A percentile compares a stretch with the other conserved stretches of the same genome.
phyloP scores from a whole-genome alignment of 2,888 invertebrate genomes.

The Dasypolia templi region DNA sequence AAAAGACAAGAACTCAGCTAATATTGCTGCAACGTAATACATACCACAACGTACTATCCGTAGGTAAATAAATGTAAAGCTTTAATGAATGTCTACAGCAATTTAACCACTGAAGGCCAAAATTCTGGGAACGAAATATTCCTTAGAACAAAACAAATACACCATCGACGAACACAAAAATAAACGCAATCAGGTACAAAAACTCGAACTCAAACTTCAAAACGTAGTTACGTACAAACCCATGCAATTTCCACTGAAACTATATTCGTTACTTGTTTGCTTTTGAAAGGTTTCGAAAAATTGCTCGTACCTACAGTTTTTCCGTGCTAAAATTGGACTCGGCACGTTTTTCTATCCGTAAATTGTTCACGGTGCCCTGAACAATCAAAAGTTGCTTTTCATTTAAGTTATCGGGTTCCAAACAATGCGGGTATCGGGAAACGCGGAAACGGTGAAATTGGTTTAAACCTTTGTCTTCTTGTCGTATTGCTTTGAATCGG shows the following conservation, averaged over 20 bases:
- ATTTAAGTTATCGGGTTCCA: conserved; percentile 80
- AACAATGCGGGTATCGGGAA: conserved; percentile 77
- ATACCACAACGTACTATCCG: no score
- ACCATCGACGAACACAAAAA: conserved; percentile 1
- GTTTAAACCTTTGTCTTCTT: conserved; percentile 82
- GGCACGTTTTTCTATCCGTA: conserved; percentile 58
- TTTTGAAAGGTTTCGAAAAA: conserved; percentile 67
- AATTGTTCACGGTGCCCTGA: conserved; percentile 70
- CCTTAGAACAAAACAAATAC: neutral
- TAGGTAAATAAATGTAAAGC: no score
- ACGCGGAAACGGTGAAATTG: conserved; percentile 74
- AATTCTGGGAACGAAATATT: no score
- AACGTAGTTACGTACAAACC: conserved; percentile 35
- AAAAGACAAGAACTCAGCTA: neutral
- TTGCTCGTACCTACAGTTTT: conserved; percentile 67
- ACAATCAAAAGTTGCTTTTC: conserved; percentile 85
- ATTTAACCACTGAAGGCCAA: no score
- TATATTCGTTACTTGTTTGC: conserved; percentile 69
- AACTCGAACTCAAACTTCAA: neutral
- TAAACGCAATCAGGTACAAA: neutral
- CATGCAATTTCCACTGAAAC: conserved; percentile 59
- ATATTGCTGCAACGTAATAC: neutral
- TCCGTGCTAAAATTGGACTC: conserved; percentile 42
- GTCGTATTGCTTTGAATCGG: conserved; percentile 76
- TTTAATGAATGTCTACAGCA: no score